Conservation (phyloP, 2,113 vertebrate genomes). For the Cinclus mexicanus region DNA sequence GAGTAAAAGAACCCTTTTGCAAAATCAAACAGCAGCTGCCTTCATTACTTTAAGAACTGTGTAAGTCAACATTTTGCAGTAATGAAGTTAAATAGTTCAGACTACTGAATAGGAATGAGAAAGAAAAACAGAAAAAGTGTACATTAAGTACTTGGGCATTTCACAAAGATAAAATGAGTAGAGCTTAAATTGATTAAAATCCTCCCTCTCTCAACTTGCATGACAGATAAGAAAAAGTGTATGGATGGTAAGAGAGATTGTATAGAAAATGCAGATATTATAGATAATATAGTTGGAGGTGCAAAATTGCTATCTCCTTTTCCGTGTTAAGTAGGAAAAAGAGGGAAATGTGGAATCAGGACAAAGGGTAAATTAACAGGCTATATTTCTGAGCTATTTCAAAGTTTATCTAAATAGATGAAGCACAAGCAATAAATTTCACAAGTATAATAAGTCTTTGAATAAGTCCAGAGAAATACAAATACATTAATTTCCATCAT, state of each 20-base stretch:
- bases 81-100: not conserved
- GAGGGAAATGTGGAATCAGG: not conserved
- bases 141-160: not conserved
- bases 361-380: fast-evolving
- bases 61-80: not conserved
- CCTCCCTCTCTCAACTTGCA: not conserved
- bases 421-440: not conserved
- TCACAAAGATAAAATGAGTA: not conserved
- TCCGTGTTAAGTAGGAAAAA: not conserved
- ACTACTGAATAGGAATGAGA: not conserved
- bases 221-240: not conserved
- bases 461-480: not conserved
- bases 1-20: not conserved
- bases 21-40: not conserved
- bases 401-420: not conserved
- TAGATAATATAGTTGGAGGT: not conserved
- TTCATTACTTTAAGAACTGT: not conserved
- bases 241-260: not conserved
- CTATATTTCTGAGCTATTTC: not conserved
- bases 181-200: not conserved
- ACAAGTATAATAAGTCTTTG: not conserved
- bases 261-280: not conserved
- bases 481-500: not conserved
- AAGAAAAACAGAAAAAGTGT: not conserved
- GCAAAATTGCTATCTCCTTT: not conserved